Evolutionary conservation across 2,888 invertebrate genomes (phyloP), one percentile per base, ranked within the genome.

Genomic region (Dryobota labecula): DNA sequence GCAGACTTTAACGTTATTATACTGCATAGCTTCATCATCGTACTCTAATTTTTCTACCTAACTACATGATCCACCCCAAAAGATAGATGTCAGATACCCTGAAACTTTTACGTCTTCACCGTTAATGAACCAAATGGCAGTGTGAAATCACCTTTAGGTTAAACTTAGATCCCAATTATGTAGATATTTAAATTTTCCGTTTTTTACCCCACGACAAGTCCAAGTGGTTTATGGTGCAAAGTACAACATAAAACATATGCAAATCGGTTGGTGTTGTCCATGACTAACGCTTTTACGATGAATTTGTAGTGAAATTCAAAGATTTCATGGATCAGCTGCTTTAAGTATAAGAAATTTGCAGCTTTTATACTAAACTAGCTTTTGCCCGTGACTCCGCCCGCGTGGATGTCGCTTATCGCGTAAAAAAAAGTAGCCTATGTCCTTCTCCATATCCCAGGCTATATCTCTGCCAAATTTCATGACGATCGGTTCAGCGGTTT

Each of bases 161-260:
- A 49, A 49, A 49, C 54, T 18, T 41, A 56, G n/a, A 47, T 15
- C 57, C 69, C 62, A 63, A 69, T 76, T 18, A 51, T 41, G 8
- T 63, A 60, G 36, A 18, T 66, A 33, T 8, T 30, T 65, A 11
- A 27, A 24, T 45, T 8, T 8, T 56, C 18, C 5, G 8, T 76
- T 75, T 62, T 68, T 62, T 47, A 27, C 27, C 33, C 11, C 33
- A 51, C n/a, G 15, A 41, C 2, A 58, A 69, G 62, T 75, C 4
- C 41, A 63, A 53, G 20, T 24, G 2, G 13, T 43, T 43, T 27
- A 13, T 24, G n/a, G 49, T 20, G 8, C 41, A 43, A 74, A 74
- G 74, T 54, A 49, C 54, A 61, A 51, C 0, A 57, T n/a, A 15
- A n/a, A 62, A 33, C 61, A 36, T 11, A 41, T 13, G 11, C 15